Percentiles rank a stretch among this genome's conserved stretches.
phyloP scores from a whole-genome alignment of 1,140 invertebrate genomes.

The Lithobius niger region DNA sequence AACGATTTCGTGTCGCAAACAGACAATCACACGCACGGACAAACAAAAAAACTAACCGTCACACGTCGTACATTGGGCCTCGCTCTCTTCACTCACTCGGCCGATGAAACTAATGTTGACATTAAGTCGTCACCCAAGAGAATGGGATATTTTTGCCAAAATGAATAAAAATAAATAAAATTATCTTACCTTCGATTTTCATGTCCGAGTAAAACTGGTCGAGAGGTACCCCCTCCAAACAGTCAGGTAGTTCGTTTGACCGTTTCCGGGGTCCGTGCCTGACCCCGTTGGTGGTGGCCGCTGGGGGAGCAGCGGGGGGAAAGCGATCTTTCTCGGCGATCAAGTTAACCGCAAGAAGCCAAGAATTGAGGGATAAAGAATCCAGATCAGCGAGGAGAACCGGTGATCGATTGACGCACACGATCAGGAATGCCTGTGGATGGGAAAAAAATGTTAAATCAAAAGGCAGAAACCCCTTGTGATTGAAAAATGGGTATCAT shows the following conservation, averaged over 20 bases:
- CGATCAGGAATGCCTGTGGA: conserved; percentile 19
- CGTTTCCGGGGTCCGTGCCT: not conserved
- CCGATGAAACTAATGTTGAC: no score
- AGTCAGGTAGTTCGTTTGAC: conserved; percentile 3
- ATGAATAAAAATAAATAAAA: no score
- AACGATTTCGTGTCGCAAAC: no score
- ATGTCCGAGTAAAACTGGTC: conserved; percentile 1
- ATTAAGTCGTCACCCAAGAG: no score
- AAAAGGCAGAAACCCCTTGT: no score
- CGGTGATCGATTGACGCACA: conserved; percentile 17
- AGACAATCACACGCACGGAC: no score
- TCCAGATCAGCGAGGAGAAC: conserved; percentile 21
- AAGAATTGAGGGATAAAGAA: conserved; percentile 16
- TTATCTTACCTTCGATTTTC: conserved; percentile 5
- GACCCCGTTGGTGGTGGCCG: not conserved
- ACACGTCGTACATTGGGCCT: no score
- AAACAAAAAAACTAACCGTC: no score
- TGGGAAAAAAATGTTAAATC: no score
- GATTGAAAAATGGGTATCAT: no score
- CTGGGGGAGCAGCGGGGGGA: not conserved
- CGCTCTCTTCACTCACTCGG: no score
- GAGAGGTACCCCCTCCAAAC: conserved; percentile 8
- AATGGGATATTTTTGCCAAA: no score
- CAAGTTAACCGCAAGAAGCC: conserved; percentile 20
- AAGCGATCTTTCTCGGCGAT: conserved; percentile 16